Conservation (phyloP, 2,888 invertebrate genomes). For the Lasius platythorax region DNA sequence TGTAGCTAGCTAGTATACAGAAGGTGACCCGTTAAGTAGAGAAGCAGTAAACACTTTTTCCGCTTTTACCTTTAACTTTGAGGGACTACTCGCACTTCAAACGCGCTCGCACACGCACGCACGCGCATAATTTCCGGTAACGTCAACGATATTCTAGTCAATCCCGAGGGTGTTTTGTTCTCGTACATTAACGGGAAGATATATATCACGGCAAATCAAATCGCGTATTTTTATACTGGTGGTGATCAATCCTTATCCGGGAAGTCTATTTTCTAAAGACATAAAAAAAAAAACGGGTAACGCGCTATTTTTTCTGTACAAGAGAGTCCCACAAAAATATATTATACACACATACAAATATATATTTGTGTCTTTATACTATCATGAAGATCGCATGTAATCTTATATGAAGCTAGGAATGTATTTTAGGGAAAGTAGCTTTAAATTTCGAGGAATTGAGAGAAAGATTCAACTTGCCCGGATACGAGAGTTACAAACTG, state of each 20-base stretch:
- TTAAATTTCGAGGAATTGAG: conserved; percentile 38
- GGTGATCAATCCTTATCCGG: conserved; percentile 23
- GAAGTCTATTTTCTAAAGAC: conserved; percentile 25
- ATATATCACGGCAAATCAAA: conserved; percentile 3
- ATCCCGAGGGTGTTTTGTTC: neutral
- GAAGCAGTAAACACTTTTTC: conserved; percentile 33
- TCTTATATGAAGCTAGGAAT: conserved; percentile 9
- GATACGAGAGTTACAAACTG: conserved; percentile 22
- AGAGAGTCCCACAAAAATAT: conserved; percentile 21
- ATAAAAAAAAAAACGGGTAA: conserved; percentile 31
- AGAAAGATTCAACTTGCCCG: conserved; percentile 1
- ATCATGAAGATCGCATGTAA: conserved; percentile 27
- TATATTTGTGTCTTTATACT: conserved; percentile 39
- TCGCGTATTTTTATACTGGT: neutral
- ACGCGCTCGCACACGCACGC: conserved; percentile 31
- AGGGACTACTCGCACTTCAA: conserved; percentile 19
- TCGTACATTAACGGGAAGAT: neutral
- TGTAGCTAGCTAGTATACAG: conserved; percentile 37
- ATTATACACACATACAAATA: conserved; percentile 27
- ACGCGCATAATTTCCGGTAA: conserved; percentile 9
- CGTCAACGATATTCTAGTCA: conserved; percentile 3
- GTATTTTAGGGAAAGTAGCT: conserved; percentile 38
- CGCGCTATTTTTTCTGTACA: conserved; percentile 16
- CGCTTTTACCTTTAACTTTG: conserved; percentile 51
- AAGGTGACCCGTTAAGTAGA: conserved; percentile 32